Conservation (phyloP, 2,797 vertebrate genomes). For the Dendrocincla fuliginosa region DNA sequence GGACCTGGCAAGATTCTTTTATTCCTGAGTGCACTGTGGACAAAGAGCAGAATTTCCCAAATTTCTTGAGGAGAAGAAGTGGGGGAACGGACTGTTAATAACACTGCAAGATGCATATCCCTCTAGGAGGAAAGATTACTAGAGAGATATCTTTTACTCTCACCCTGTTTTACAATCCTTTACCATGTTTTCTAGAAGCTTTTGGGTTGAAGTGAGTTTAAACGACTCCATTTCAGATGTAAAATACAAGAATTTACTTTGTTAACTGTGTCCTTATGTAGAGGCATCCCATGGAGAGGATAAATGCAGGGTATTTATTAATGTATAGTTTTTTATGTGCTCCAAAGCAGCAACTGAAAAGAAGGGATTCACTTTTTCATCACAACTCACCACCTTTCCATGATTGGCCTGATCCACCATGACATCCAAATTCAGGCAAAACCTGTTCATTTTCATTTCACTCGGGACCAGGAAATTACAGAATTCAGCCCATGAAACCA, state of each 20-base stretch:
- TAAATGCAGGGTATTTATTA: not conserved
- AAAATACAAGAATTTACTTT: not conserved
- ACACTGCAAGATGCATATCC: not conserved
- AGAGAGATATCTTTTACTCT: not conserved
- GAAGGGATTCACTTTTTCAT: not conserved
- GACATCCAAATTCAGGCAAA: not conserved
- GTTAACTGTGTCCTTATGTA: not conserved
- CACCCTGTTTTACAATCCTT: not conserved
- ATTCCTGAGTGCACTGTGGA: not conserved
- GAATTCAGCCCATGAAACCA: not conserved
- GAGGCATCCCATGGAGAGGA: not conserved
- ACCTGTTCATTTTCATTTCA: not conserved
- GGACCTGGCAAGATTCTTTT: not conserved
- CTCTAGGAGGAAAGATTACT: not conserved
- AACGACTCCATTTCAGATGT: not conserved
- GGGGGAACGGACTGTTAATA: not conserved
- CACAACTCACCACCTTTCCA: not conserved
- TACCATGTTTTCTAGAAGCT: not conserved
- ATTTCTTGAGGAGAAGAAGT: not conserved
- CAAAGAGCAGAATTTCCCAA: not conserved
- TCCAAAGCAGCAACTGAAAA: not conserved
- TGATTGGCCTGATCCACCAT: not conserved
- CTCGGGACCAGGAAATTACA: not conserved
- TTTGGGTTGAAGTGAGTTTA: not conserved
- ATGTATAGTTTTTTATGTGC: not conserved